phyloP scores from a whole-genome alignment of 2,888 invertebrate genomes.

The Dryocosmus kuriphilus region DNA sequence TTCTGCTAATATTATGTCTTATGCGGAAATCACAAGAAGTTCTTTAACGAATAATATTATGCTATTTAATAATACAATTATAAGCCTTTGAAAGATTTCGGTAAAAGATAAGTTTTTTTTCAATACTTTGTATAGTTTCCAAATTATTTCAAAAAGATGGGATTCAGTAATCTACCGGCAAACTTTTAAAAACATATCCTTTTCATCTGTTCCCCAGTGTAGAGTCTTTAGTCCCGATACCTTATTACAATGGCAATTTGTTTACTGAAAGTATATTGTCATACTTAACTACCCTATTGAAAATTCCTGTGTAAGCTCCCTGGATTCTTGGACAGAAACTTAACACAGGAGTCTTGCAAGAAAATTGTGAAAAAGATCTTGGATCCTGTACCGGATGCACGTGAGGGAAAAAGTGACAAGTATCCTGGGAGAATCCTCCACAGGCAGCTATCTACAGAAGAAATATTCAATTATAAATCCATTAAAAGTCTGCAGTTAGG shows the following conservation, averaged over 20 bases:
- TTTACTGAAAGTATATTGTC: constrained; percentile 15
- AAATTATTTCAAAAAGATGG: not conserved
- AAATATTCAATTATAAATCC: too few species aligned
- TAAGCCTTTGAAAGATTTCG: constrained; percentile 50
- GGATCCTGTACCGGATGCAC: too few species aligned
- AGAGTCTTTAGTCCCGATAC: constrained; percentile 43
- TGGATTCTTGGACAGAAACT: too few species aligned
- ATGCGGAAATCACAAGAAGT: constrained; percentile 62
- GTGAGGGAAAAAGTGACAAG: too few species aligned
- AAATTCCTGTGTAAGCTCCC: too few species aligned
- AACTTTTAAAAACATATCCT: too few species aligned
- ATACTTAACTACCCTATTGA: constrained; percentile 13
- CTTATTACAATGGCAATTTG: constrained; percentile 39
- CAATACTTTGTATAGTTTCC: not conserved
- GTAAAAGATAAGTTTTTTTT: constrained; percentile 44
- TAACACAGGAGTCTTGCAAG: too few species aligned
- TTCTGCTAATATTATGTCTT: constrained; percentile 51
- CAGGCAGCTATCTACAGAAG: too few species aligned
- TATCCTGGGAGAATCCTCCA: too few species aligned
- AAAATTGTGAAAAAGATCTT: too few species aligned
- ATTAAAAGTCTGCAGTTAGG: too few species aligned
- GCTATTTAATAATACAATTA: constrained; percentile 60
- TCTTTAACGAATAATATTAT: constrained; percentile 50
- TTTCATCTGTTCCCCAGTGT: constrained; percentile 43
- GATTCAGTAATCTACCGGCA: not conserved